Base-by-base conservation (phyloP, 2,797 vertebrate species). In the Acipenser oxyrinchus region DNA sequence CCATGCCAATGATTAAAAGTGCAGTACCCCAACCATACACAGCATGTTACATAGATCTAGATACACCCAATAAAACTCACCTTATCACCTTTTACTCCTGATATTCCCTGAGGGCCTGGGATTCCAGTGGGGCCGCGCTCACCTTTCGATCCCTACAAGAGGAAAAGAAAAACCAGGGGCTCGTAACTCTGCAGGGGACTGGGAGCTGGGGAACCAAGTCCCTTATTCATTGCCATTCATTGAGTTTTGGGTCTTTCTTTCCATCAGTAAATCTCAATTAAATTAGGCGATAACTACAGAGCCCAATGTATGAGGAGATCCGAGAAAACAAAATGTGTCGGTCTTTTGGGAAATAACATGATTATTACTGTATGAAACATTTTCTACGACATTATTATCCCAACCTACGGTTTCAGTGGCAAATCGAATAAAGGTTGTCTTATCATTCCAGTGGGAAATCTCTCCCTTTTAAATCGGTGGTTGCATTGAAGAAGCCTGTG, bases 11-110 rank as follows among this genome's bases (percentile, higher is more conserved):
- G 59, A 81, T 79, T 67, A 55, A 62, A 72, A 70, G 76, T 85
- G 87, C 76, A 87, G 77, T 86, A 87, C 86, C 86, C 81, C 83
- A 71, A 67, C 70, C 71, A 84, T 71, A 51, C 48, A 50, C 49
- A 68, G 23, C 23, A 37, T 37, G 23, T 4, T 37, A 37, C 23
- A 37, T 37, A 37, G 23, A 37, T 4, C 15, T 18, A 18, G 15
- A 18, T 18, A 37, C 23, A 37, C 3, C 4, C 23, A 37, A 37
- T 37, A 37, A 3, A 37, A 37, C 81, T 81, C 72, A 98, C 96
- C 93, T 96, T 94, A 79, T 93, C 92, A 72, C 94, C 97, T 78
- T 94, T 97, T 75, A 93, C 87, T 83, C 97, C 97, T 4, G 89
- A 83, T 51, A 98, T 83, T 10, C 95, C 96, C 74, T 98, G 97